These are phyloP conservation scores for Vidua macroura DNA, from an alignment of 2,113 vertebrate genomes.

Conservation along the genomic window DNA sequence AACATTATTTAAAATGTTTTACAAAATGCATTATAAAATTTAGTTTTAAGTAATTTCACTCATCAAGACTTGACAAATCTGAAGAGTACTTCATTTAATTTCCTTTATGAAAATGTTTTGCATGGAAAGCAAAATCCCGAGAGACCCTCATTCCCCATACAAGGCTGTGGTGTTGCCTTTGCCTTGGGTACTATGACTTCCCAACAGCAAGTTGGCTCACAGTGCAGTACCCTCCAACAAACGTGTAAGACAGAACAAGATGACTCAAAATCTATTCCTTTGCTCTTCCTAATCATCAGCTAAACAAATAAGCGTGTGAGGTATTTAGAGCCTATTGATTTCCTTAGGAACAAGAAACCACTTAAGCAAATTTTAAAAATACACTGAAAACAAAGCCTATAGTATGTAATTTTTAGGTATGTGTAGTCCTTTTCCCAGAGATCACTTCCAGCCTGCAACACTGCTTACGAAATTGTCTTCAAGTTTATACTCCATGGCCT, in stretches of 20 bases:
- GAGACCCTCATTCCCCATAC: background rate
- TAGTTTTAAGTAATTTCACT: slow-evolving; percentile 66
- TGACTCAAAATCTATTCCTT: background rate
- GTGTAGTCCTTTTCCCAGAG: background rate
- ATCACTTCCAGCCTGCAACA: background rate
- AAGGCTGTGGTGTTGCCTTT: background rate
- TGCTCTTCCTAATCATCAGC: background rate
- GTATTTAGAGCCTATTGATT: background rate
- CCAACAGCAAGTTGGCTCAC: background rate
- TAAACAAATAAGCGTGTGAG: background rate
- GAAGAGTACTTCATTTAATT: slow-evolving; percentile 63
- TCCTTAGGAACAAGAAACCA: background rate
- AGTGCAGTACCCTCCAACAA: background rate
- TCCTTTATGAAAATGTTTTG: slow-evolving; percentile 53
- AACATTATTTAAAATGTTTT: slow-evolving; percentile 66
- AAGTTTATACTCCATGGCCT: background rate
- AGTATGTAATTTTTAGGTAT: background rate
- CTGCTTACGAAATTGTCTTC: background rate
- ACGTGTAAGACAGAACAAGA: background rate
- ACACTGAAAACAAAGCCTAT: background rate
- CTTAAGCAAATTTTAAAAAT: background rate
- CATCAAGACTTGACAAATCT: slow-evolving; percentile 66
- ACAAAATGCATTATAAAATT: slow-evolving; percentile 50
- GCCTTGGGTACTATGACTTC: background rate
- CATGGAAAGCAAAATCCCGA: slow-evolving; percentile 14